Conservation (phyloP, 1,140 invertebrate species). For the Trichogramma pretiosum region DNA sequence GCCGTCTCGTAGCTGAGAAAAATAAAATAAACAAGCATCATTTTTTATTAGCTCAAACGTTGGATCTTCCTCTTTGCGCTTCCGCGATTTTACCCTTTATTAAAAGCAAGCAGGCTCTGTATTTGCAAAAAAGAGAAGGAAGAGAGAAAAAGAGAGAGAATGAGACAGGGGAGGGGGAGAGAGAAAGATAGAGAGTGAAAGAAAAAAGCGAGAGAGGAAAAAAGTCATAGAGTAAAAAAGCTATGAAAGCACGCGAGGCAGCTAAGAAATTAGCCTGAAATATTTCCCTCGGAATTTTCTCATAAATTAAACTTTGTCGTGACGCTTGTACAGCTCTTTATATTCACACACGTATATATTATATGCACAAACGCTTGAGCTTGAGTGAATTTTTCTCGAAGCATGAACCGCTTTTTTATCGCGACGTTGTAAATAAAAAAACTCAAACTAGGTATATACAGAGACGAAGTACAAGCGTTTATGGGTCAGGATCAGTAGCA, state of each 20-base stretch:
- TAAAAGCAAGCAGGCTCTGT: constrained; percentile 15
- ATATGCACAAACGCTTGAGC: background rate
- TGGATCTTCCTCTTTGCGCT: background rate
- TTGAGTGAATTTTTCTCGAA: background rate
- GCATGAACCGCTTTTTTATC: background rate
- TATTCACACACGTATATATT: no score
- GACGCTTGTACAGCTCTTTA: no score
- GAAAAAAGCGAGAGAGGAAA: no score
- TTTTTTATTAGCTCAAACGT: no score
- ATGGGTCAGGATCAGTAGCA: no score
- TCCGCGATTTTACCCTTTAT: constrained; percentile 12
- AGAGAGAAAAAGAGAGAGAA: no score
- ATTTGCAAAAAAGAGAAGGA: constrained; percentile 17
- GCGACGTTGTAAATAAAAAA: no score
- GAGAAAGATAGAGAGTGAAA: constrained; percentile 12
- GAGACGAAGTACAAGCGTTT: no score
- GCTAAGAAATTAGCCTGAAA: constrained; percentile 36
- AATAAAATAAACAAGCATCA: background rate
- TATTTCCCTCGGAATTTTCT: constrained; percentile 32
- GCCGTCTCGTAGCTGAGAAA: background rate
- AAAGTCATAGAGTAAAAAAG: no score
- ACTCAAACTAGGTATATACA: no score
- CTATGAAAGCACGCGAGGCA: no score
- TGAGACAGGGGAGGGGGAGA: no score
- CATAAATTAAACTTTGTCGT: constrained; percentile 36